Evolutionary conservation across 53 echinoderm and acorn worm genomes (phyloP).

Genomic region (Arbacia lixula): DNA sequence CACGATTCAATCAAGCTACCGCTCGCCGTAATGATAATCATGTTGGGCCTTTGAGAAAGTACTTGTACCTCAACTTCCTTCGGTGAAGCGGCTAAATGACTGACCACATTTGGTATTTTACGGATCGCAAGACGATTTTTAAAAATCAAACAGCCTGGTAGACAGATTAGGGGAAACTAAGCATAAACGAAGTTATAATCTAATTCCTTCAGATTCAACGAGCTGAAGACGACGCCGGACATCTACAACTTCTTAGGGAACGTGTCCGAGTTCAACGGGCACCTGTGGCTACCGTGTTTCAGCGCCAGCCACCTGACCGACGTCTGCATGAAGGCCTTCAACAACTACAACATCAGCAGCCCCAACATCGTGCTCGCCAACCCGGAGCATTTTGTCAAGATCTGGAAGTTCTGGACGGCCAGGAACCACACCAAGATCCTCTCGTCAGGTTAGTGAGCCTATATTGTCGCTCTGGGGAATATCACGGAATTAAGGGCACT

Average conservation of each 20-base stretch:
- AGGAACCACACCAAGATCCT: conserved; percentile 24
- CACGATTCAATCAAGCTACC: too few species aligned
- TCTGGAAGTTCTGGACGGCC: conserved; percentile 26
- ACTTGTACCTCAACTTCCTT: too few species aligned
- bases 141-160: too few species aligned
- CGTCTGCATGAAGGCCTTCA: conserved; percentile 32
- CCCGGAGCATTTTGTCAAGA: conserved; percentile 33
- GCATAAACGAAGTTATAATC: too few species aligned
- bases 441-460: conserved; percentile 36
- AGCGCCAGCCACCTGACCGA: neutral
- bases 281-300: conserved; percentile 48
- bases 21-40: too few species aligned
- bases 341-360: conserved; percentile 36
- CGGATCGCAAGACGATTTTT: too few species aligned
- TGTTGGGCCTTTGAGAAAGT: too few species aligned
- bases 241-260: conserved; percentile 24
- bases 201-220: conserved; percentile 33
- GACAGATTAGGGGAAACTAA: too few species aligned
- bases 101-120: too few species aligned
- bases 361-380: conserved; percentile 10
- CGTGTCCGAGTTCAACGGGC: conserved; percentile 26
- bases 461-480: too few species aligned
- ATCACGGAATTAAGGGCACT: too few species aligned
- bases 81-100: too few species aligned
- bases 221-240: conserved; percentile 21